Base-by-base conservation (phyloP, 1,140 invertebrate genomes). In the Dendroctonus ponderosae region DNA sequence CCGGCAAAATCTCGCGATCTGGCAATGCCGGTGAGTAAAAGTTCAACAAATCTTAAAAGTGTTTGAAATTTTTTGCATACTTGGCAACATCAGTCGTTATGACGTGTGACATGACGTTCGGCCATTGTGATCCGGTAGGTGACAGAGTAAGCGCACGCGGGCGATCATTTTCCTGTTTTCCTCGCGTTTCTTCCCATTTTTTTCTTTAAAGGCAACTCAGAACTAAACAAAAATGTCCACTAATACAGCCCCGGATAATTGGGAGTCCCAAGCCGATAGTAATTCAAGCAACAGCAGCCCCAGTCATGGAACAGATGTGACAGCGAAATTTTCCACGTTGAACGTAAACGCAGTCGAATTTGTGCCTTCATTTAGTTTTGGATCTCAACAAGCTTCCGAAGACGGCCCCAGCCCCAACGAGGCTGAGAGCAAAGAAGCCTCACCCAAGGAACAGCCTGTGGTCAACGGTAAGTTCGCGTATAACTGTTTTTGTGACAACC, bases 311-410 rank as follows among this genome's bases (percentile, higher is more conserved):
- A 79, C 85, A 84, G 86, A 91, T 83, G 80, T 91, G 83, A 83
- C 86, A 83, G 83, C 88, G 83, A 91, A 90, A 84, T 91, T 92
- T 86, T 97, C 87, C 85, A 96, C 89, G 83, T 90, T 90, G 82
- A 97, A 97, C 83, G 93, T 96, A 74, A 94, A 95, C 84, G 94
- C 95, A 77, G 87, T 91, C 79, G 92, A 94, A 86, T 97, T 98
- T 84, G 94, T 97, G 85, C 95, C 95, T 87, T 93, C 91, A 77
- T 95, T 86, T 80, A 87, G 85, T 78, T 84, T 86, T 80, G 85
- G 82, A 73, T 79, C 80, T 73, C 78, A 80, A 64, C 76, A 77
- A 75, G 80, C 80, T 69, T 76, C 77, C 76, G 79, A 81, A 66
- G 78, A 79, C 75, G 76, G 78, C 62, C 79, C 81, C 70, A 81